Evolutionary conservation across 2,888 invertebrate species (phyloP).

Genomic region (Endomychus coccineus): DNA sequence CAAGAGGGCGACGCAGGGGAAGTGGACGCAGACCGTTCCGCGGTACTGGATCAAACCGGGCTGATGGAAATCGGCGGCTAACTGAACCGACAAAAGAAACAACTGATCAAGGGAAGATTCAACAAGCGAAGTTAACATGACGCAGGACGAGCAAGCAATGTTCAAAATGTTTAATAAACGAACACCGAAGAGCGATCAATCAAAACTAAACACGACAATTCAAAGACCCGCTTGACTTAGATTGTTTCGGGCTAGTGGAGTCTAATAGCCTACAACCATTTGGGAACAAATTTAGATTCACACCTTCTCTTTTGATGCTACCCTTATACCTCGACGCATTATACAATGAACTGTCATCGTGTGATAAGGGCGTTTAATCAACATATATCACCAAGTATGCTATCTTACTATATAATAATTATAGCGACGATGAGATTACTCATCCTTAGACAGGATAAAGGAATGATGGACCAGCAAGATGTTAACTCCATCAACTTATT

Average conservation of each 20-base stretch:
- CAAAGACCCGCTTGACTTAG: slow-evolving; percentile 2
- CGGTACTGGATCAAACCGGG: too few species aligned
- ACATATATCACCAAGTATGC: too few species aligned
- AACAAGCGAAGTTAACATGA: not conserved
- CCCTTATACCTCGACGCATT: too few species aligned
- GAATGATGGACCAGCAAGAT: slow-evolving; percentile 1
- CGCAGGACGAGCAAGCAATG: too few species aligned
- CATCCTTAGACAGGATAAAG: not conserved
- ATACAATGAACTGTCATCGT: too few species aligned
- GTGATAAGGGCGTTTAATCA: too few species aligned
- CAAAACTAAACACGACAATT: not conserved
- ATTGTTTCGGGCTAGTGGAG: not conserved
- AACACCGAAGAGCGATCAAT: not conserved
- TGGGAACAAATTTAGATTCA: not conserved
- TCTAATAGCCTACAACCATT: not conserved
- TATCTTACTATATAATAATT: too few species aligned
- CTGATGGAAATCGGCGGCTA: not conserved
- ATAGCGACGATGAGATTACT: too few species aligned
- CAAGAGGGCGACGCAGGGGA: slow-evolving; percentile 4
- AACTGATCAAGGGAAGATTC: not conserved
- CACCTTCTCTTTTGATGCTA: not conserved
- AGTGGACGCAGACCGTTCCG: not conserved
- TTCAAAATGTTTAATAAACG: slow-evolving; percentile 2
- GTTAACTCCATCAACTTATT: not conserved
- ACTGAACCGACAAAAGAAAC: slow-evolving; percentile 2